A percentile compares a stretch with the other conserved stretches of the same genome.
Conservation (phyloP, 2,888 invertebrate species). For the Heliconius aoede region DNA sequence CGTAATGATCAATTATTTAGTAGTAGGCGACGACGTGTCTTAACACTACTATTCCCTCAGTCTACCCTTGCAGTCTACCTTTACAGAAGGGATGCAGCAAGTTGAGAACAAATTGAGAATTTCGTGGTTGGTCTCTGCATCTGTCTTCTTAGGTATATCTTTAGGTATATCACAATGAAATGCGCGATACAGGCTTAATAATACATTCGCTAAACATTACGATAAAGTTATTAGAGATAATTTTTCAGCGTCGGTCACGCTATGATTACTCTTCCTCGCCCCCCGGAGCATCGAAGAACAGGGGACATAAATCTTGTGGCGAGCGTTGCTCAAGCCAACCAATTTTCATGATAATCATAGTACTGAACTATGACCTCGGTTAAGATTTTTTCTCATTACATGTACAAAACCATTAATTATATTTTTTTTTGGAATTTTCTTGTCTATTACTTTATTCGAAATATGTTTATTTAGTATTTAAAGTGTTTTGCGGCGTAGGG, state of each 20-base stretch:
- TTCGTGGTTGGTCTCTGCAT: background rate
- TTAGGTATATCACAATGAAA: too few relatives aligned
- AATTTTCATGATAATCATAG: slow-evolving; percentile 1
- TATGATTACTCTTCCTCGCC: background rate
- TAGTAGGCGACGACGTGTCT: background rate
- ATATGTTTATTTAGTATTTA: too few relatives aligned
- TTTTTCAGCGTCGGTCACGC: background rate
- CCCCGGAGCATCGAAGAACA: background rate
- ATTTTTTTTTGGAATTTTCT: background rate
- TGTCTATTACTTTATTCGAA: background rate
- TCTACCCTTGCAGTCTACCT: too few relatives aligned
- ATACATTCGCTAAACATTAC: too few relatives aligned
- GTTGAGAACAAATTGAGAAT: background rate
- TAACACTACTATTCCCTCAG: background rate
- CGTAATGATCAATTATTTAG: too few relatives aligned
- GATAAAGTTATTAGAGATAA: too few relatives aligned
- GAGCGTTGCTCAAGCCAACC: background rate
- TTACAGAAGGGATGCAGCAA: too few relatives aligned
- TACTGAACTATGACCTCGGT: background rate
- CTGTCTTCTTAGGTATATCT: background rate
- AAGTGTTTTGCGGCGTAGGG: too few relatives aligned
- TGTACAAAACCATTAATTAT: background rate
- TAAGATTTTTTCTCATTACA: background rate
- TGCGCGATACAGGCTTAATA: too few relatives aligned
- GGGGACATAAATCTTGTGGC: slow-evolving; percentile 4